These are phyloP conservation scores for Oryzias woworae DNA, from an alignment of 2,113 vertebrate species.

Conservation along the genomic window DNA sequence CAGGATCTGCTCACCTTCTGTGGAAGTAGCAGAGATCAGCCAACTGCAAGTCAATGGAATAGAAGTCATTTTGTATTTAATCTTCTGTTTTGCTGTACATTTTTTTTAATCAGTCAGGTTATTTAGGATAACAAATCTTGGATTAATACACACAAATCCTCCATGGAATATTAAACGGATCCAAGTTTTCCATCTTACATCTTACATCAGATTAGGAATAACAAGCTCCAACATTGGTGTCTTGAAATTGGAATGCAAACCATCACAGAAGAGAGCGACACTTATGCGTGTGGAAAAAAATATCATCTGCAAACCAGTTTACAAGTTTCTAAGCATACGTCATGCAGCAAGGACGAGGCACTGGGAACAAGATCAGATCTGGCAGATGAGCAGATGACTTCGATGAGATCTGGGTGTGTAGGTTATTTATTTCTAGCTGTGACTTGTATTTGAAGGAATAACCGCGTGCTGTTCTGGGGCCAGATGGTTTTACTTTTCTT, in stretches of 20 bases:
- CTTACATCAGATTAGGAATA: constrained; percentile 5
- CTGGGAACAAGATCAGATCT: constrained; percentile 31
- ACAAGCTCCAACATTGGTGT: not conserved
- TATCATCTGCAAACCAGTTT: constrained; percentile 25
- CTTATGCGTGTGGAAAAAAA: constrained; percentile 20
- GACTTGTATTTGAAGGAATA: constrained; percentile 21
- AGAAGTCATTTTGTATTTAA: not conserved
- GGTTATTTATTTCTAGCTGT: constrained; percentile 17
- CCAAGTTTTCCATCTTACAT: not conserved
- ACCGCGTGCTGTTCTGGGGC: not conserved
- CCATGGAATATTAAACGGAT: constrained; percentile 9
- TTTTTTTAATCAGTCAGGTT: not conserved
- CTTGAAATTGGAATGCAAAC: constrained; percentile 33
- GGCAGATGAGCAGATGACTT: constrained; percentile 25
- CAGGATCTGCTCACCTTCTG: not conserved
- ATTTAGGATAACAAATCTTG: not conserved
- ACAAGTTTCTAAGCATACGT: constrained; percentile 44
- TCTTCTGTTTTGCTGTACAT: not conserved
- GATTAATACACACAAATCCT: not conserved
- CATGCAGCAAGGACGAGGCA: constrained; percentile 20
- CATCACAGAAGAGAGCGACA: constrained; percentile 10
- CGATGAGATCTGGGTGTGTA: constrained; percentile 35
- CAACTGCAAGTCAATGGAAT: constrained; percentile 1
- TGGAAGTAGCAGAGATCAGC: not conserved
- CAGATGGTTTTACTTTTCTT: constrained; percentile 40